Evolutionary conservation across 2,797 vertebrate species (phyloP).

Genomic region (Coregonus sp.): DNA sequence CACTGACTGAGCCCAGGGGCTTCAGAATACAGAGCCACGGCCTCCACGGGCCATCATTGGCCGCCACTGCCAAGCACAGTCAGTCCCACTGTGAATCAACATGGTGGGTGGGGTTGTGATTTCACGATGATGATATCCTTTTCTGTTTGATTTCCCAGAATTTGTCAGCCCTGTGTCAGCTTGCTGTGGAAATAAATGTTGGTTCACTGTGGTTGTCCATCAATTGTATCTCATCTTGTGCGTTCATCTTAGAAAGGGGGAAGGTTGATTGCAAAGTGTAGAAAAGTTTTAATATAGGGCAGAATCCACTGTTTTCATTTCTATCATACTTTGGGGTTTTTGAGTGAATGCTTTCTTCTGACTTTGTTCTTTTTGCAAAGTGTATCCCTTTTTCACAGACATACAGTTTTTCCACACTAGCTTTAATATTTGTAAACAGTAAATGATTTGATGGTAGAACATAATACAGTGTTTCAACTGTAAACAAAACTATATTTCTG

Average conservation of each 20-base stretch:
- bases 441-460: too few species aligned
- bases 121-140: not conserved
- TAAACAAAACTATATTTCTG: too few species aligned
- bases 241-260: not conserved
- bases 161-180: not conserved
- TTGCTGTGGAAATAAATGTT: not conserved
- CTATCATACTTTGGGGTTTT: not conserved
- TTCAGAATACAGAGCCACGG: not conserved
- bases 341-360: not conserved
- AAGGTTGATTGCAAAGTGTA: not conserved
- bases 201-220: not conserved
- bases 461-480: too few species aligned
- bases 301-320: not conserved
- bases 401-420: not conserved
- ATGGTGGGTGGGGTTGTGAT: not conserved
- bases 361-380: not conserved
- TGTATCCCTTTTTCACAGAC: not conserved
- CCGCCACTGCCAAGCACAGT: not conserved
- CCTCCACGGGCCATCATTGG: not conserved
- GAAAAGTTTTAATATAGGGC: not conserved
- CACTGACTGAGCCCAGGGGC: slow-evolving; percentile 46
- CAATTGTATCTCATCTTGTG: not conserved
- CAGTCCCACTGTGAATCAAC: not conserved
- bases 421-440: not conserved
- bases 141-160: not conserved